These are phyloP conservation scores for Atta colombica DNA, from an alignment of 1,140 invertebrate species.

Conservation along the genomic window DNA sequence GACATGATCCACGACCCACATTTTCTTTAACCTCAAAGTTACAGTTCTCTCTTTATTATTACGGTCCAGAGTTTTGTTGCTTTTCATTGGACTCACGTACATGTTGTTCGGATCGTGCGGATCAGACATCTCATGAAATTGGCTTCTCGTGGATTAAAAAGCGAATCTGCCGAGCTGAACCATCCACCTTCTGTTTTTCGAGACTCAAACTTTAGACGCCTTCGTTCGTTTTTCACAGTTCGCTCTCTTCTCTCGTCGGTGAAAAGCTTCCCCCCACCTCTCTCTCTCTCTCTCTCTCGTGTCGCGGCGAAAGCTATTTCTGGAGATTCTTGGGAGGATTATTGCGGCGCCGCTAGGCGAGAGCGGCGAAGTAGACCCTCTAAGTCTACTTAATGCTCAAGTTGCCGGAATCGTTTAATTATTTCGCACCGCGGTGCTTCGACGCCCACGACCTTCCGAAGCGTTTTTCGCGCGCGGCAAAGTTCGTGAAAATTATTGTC, in stretches of 20 bases:
- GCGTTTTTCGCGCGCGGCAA: slow-evolving; percentile 49
- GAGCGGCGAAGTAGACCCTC: slow-evolving; percentile 64
- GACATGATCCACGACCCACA: slow-evolving; percentile 32
- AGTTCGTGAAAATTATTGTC: slow-evolving; percentile 34
- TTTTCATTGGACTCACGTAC: slow-evolving; percentile 18
- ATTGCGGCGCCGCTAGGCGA: slow-evolving; percentile 62
- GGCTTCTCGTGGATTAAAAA: slow-evolving; percentile 48
- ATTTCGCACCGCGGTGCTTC: slow-evolving; percentile 57
- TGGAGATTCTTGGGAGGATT: slow-evolving; percentile 69
- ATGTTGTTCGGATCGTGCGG: background rate
- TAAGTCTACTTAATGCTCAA: slow-evolving; percentile 67
- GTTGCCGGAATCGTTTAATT: slow-evolving; percentile 71
- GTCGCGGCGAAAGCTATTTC: slow-evolving; percentile 52
- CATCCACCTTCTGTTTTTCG: slow-evolving; percentile 17
- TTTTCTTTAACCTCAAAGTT: slow-evolving; percentile 15
- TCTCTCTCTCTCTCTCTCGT: background rate
- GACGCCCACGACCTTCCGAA: slow-evolving; percentile 36
- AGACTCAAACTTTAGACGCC: background rate
- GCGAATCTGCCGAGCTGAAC: background rate
- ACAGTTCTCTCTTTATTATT: background rate
- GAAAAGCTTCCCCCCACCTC: background rate
- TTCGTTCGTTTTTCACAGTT: slow-evolving; percentile 12
- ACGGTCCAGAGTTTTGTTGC: background rate
- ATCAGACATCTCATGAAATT: slow-evolving; percentile 41
- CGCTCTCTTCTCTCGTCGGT: background rate